phyloP scores from a whole-genome alignment of 2,888 invertebrate genomes.

The Gonocerus acuteangulatus region DNA sequence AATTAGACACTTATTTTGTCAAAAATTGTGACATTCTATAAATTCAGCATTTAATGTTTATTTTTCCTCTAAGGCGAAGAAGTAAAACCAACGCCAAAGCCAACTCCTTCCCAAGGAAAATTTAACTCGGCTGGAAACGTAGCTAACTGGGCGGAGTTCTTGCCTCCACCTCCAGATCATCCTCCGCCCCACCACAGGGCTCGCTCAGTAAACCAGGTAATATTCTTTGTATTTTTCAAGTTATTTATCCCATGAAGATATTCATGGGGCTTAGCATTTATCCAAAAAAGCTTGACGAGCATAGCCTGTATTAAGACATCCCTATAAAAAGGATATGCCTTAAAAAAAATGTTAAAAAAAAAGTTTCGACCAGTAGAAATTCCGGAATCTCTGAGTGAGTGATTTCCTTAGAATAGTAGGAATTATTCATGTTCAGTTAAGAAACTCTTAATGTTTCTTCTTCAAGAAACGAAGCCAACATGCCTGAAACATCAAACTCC shows the following conservation, averaged over 20 bases:
- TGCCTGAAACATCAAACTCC: too few species aligned
- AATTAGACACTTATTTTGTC: background rate
- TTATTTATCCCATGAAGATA: too few species aligned
- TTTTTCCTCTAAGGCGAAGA: slow-evolving; percentile 22
- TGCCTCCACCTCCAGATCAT: slow-evolving; percentile 39
- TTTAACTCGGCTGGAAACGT: slow-evolving; percentile 32
- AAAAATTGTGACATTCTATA: background rate
- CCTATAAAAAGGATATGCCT: too few species aligned
- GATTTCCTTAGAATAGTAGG: too few species aligned
- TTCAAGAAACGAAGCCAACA: too few species aligned
- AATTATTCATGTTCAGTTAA: too few species aligned
- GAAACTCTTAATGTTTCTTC: too few species aligned
- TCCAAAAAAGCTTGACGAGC: slow-evolving; percentile 3
- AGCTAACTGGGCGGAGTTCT: slow-evolving; percentile 38
- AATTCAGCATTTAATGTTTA: background rate
- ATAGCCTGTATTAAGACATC: background rate
- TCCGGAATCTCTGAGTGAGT: too few species aligned
- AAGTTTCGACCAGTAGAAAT: too few species aligned
- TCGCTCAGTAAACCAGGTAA: slow-evolving; percentile 36
- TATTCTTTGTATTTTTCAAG: background rate
- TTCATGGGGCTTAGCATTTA: too few species aligned
- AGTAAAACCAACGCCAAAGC: slow-evolving; percentile 18
- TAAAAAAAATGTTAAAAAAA: too few species aligned
- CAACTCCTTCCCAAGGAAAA: slow-evolving; percentile 14
- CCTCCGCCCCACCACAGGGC: slow-evolving; percentile 36